Conservation (phyloP, 2,888 invertebrate species). For the Rhopalosiphum nymphaeae region DNA sequence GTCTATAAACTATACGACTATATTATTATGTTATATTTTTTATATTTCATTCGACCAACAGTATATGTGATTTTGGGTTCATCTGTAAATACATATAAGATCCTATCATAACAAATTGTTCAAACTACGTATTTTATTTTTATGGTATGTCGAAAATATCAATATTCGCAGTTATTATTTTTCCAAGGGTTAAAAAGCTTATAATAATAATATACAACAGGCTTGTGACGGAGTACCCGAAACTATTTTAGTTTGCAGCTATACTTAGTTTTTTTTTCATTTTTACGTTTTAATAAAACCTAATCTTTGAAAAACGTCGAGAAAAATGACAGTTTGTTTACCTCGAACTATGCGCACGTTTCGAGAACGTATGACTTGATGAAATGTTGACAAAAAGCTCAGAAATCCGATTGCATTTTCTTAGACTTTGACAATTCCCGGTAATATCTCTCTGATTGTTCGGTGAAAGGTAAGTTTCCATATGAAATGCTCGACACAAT, state of each 20-base stretch:
- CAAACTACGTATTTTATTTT: background rate
- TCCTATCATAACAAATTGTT: background rate
- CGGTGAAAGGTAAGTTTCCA: constrained; percentile 43
- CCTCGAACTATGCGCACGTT: background rate
- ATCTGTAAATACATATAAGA: background rate
- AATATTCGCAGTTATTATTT: background rate
- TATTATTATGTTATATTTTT: background rate
- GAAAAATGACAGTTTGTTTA: background rate
- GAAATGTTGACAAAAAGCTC: constrained; percentile 28
- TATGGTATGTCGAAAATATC: background rate
- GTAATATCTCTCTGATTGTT: background rate
- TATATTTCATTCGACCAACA: background rate
- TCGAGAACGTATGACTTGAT: background rate
- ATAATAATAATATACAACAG: background rate
- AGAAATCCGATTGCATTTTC: constrained; percentile 25
- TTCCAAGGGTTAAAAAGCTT: background rate
- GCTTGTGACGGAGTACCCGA: background rate
- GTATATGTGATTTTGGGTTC: background rate
- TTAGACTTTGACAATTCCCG: constrained; percentile 7
- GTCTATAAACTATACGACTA: too few relatives aligned
- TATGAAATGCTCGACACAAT: constrained; percentile 39
- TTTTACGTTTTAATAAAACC: background rate
- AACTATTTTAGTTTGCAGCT: background rate
- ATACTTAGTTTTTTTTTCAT: background rate
- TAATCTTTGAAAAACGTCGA: background rate